Base-by-base conservation (phyloP, 2,797 vertebrate species). In the Nothura maculosa region DNA sequence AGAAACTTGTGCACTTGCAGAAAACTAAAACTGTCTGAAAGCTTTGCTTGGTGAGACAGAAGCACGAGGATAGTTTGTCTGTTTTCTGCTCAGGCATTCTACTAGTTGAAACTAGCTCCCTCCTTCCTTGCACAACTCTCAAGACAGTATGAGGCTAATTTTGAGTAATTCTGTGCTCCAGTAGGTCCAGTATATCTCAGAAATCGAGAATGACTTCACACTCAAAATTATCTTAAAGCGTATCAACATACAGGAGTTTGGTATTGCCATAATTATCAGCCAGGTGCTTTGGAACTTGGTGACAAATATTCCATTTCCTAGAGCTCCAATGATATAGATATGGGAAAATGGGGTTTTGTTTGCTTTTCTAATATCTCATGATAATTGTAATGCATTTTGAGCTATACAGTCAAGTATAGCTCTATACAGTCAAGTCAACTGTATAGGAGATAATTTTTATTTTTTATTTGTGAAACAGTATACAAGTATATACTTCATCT, bases 161-260 rank as follows among this genome's bases (percentile, higher is more conserved):
- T 48, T 78, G 42, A 67, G 5, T 82, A 77, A 47, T 70, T 87
- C 52, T 78, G 30, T 78, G 30, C 58, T 90, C 43, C 30, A 48
- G 30, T 42, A 54, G 7, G 10, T 83, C 60, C 2, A 4, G 54
- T 55, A 7, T 19, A 55, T n/a, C 54, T 55, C 54, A 75, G 48
- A 85, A 85, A 52, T 27, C 1, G 40, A 20, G 14, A 76, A 25
- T 42, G 52, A 61, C 62, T 90, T 81, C 24, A 48, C 4, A 22
- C 4, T 72, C 28, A 8, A 10, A 62, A 77, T 16, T 55, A 27
- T 32, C 13, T 70, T 43, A 32, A 0, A 0, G 10, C 58, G 9
- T 87, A 81, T 60, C 66, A 57, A 85, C n/a, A 50, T 5, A 27
- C n/a, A 40, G 47, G 4, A 42, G 43, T 74, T 55, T 4, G 27